Evolutionary conservation across 2,888 invertebrate species (phyloP).

Genomic region (Epinotia nisella): DNA sequence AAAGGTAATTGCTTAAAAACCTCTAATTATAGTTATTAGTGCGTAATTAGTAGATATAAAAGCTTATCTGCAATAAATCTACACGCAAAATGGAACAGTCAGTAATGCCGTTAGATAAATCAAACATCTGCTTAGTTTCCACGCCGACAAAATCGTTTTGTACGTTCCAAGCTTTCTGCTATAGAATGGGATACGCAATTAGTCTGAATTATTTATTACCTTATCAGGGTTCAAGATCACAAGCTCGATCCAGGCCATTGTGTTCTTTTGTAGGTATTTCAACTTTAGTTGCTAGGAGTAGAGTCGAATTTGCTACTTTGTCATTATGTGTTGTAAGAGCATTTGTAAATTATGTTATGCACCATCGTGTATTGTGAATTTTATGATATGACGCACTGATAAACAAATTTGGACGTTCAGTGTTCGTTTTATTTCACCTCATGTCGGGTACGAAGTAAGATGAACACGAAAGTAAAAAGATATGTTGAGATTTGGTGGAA

Average conservation of each 20-base stretch:
- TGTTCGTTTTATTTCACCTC: conserved; percentile 30
- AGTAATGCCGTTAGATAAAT: conserved; percentile 43
- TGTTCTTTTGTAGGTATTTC: conserved; percentile 13
- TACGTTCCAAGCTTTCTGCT: conserved; percentile 44
- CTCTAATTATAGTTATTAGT: neutral
- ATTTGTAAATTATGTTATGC: neutral
- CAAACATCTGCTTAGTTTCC: conserved; percentile 62
- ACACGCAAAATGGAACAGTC: conserved; percentile 25
- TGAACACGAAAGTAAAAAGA: conserved; percentile 61
- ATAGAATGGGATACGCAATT: conserved; percentile 38
- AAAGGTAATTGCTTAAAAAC: neutral
- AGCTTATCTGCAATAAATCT: conserved; percentile 26
- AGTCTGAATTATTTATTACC: conserved; percentile 38
- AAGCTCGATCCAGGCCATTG: neutral
- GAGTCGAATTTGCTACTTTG: neutral
- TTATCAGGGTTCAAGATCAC: conserved; percentile 12
- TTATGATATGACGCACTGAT: conserved; percentile 22
- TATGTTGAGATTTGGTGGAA: conserved; percentile 79
- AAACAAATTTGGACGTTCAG: conserved; percentile 21
- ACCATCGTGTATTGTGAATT: conserved; percentile 14
- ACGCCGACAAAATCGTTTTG: conserved; percentile 58
- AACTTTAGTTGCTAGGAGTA: neutral
- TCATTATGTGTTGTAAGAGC: neutral
- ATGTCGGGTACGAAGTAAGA: conserved; percentile 45
- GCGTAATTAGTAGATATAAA: conserved; percentile 11